phyloP scores from a whole-genome alignment of 1,140 invertebrate species.

The Augochlora pura region DNA sequence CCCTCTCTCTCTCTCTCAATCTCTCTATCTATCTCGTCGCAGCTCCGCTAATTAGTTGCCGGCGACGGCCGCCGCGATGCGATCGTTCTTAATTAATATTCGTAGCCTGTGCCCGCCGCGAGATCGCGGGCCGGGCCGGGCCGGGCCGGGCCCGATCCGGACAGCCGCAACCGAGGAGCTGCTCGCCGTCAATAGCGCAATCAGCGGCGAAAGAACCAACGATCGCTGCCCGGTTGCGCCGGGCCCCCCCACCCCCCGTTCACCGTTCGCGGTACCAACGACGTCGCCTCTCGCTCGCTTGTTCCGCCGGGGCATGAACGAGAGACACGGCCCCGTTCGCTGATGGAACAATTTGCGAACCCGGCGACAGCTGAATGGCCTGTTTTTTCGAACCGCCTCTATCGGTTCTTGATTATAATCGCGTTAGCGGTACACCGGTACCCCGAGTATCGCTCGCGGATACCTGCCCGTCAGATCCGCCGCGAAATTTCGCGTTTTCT shows the following conservation, averaged over 20 bases:
- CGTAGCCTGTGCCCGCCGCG: conserved; percentile 36
- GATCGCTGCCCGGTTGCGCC: conserved; percentile 7
- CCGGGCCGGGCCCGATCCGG: background rate
- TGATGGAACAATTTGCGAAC: conserved; percentile 9
- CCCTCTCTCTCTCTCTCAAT: no score
- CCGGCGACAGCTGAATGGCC: background rate
- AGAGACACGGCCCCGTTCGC: no score
- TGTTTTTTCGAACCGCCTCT: background rate
- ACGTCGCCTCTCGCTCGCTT: background rate
- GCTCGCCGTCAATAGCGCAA: conserved; percentile 35
- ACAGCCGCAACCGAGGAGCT: conserved; percentile 26
- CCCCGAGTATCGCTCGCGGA: no score
- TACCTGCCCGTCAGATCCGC: no score
- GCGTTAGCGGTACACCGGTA: background rate
- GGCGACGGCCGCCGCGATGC: conserved; percentile 36
- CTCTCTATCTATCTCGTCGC: no score
- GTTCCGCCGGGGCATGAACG: background rate
- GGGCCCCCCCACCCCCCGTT: no score
- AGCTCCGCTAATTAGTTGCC: conserved; percentile 43
- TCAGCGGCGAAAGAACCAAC: conserved; percentile 32
- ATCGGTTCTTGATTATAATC: background rate
- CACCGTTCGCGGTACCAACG: background rate
- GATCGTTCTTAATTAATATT: conserved; percentile 69
- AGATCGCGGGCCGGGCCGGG: background rate
- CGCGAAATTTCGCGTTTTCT: no score